A percentile compares a stretch with the other conserved stretches of the same genome.
Conservation (phyloP, 2,888 invertebrate genomes). For the Ditula angustiorana region DNA sequence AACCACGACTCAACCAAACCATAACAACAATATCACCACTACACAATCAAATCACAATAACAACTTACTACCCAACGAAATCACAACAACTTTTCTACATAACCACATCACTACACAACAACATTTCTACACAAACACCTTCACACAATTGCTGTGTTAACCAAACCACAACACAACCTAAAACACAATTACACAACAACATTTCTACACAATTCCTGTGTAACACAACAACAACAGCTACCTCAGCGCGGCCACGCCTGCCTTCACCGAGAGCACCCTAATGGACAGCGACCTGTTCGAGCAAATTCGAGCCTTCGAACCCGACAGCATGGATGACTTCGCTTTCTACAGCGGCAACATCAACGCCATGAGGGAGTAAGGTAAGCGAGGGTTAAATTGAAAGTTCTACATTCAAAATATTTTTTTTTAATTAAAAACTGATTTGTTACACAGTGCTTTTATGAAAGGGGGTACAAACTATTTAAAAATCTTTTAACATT, state of each 20-base stretch:
- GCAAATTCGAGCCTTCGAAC: conserved; percentile 74
- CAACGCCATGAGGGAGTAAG: conserved; percentile 61
- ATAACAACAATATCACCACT: background rate
- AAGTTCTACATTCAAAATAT: background rate
- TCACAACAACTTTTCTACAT: background rate
- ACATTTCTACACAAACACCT: background rate
- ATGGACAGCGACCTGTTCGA: conserved; percentile 80
- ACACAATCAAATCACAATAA: background rate
- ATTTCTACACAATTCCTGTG: conserved; percentile 15
- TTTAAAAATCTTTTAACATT: too few relatives aligned
- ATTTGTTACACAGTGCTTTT: too few relatives aligned
- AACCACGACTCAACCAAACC: too few relatives aligned
- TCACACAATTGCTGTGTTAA: conserved; percentile 22
- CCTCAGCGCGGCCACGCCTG: conserved; percentile 72
- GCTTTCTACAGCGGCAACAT: conserved; percentile 67
- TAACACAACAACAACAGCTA: conserved; percentile 57
- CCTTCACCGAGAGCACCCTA: conserved; percentile 66
- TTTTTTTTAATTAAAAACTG: background rate
- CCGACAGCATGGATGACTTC: conserved; percentile 73
- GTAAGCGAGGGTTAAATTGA: conserved; percentile 49
- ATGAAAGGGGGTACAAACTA: too few relatives aligned
- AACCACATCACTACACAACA: background rate
- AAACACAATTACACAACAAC: conserved; percentile 21
- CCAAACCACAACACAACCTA: conserved; percentile 1
- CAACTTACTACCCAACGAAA: background rate